Base-by-base conservation (phyloP, 1,140 invertebrate species). In the Apis dorsata region DNA sequence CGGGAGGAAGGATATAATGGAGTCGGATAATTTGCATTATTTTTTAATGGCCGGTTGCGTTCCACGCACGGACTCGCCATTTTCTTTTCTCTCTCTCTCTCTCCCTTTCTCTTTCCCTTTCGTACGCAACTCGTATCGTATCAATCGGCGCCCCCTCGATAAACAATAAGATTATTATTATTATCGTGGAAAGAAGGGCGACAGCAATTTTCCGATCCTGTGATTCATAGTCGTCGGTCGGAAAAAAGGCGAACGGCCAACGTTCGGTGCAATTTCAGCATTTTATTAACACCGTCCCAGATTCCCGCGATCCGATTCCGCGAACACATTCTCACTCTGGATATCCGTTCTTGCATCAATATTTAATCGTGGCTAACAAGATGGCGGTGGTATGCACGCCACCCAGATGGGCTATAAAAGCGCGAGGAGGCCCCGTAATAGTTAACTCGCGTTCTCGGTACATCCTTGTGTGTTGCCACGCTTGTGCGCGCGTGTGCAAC, bases 291-390 rank as follows among this genome's bases (percentile, higher is more conserved):
- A 71, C 57, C 72, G 87, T 81, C 69, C 86, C 74, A 81, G 84
- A 88, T 86, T 82, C 78, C n/a, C 74, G 72, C 60, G 73, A 49
- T 57, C 15, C 80, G 63, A 85, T 88, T 88, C 84, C 84, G 63
- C 77, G 87, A 88, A 88, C 76, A 49, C 79, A 76, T 51, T 72
- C 71, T 44, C 62, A 79, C 17, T 13, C 60, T 66, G 80, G 59
- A 88, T 84, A 91, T 91, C 84, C 85, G 89, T 92, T 90, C 90
- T 90, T 92, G 86, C 90, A 91, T 91, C 90, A 90, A 92, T 91
- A 91, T 92, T 92, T 92, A 90, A 91, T 89, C 89, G 84, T 66
- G 79, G 83, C 89, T 87, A 91, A 92, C 91, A 92, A 92, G 86
- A 92, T 92, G 91, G 90, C 90, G 90, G 78, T 85, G 91, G 88